phyloP scores from a whole-genome alignment of 2,797 vertebrate genomes.

The Gymnothorax javanicus region DNA sequence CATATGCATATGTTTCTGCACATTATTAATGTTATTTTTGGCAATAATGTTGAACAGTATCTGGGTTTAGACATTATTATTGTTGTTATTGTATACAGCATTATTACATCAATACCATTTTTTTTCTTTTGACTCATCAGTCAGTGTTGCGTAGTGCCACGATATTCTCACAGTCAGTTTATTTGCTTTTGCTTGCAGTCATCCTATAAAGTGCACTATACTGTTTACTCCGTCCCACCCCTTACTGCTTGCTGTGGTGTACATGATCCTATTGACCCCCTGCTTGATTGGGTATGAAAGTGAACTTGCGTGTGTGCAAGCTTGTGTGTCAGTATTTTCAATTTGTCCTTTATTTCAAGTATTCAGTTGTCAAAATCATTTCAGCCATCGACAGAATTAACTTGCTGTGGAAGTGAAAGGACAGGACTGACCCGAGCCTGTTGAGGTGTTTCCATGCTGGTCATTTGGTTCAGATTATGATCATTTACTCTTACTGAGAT shows the following conservation, averaged over 20 bases:
- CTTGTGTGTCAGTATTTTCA: slow-evolving; percentile 10
- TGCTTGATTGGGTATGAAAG: slow-evolving; percentile 18
- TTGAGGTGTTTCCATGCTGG: neutral
- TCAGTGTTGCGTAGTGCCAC: neutral
- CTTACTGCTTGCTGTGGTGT: slow-evolving; percentile 26
- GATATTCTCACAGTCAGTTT: neutral
- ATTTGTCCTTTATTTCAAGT: neutral
- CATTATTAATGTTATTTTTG: neutral
- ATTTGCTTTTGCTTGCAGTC: slow-evolving; percentile 49
- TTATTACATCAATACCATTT: neutral
- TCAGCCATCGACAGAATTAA: neutral
- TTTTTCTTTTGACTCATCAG: neutral
- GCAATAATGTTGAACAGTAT: too few relatives aligned
- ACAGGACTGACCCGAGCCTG: neutral
- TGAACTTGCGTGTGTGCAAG: neutral
- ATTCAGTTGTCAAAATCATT: neutral
- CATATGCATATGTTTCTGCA: neutral
- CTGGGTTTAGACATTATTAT: slow-evolving; percentile 27
- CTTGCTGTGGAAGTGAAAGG: neutral
- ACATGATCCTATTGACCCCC: neutral
- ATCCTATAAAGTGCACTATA: too few relatives aligned
- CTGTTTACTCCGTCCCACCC: too few relatives aligned
- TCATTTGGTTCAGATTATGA: neutral
- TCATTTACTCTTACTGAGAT: neutral
- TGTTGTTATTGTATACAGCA: slow-evolving; percentile 47